phyloP scores from a whole-genome alignment of 2,113 vertebrate species.

The Pungitius pungitius region DNA sequence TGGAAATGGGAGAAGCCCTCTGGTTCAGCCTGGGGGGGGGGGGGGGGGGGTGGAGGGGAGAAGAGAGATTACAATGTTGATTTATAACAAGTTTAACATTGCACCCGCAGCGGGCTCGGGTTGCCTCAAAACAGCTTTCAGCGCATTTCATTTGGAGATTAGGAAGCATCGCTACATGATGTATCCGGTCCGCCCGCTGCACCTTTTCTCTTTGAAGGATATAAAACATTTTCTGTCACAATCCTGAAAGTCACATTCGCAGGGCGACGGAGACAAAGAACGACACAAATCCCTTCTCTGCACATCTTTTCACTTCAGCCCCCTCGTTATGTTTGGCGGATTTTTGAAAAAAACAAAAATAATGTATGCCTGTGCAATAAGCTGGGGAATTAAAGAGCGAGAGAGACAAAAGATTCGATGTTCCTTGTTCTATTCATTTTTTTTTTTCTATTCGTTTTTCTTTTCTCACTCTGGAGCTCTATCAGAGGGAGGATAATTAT shows the following conservation, averaged over 20 bases:
- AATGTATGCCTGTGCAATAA: constrained; percentile 38
- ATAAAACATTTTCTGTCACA: constrained; percentile 31
- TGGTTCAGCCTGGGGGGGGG: constrained; percentile 87
- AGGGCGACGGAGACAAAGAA: constrained; percentile 26
- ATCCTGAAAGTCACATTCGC: constrained; percentile 48
- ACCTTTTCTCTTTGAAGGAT: background rate
- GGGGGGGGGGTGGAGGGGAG: constrained; percentile 23
- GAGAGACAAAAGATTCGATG: constrained; percentile 60
- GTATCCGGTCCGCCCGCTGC: background rate
- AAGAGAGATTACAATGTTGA: background rate
- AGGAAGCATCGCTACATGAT: constrained; percentile 9
- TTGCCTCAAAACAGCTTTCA: constrained; percentile 1
- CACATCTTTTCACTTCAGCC: constrained; percentile 49
- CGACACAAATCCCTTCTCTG: constrained; percentile 48
- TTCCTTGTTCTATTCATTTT: constrained; percentile 58
- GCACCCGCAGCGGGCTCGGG: background rate
- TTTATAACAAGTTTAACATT: constrained; percentile 27
- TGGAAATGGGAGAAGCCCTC: constrained; percentile 98
- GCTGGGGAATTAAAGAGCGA: constrained; percentile 44
- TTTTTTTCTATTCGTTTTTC: constrained; percentile 20
- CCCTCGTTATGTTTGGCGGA: constrained; percentile 37
- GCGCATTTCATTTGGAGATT: constrained; percentile 23
- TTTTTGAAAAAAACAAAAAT: constrained; percentile 7
- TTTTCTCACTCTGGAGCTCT: constrained; percentile 40
- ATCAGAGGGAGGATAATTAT: constrained; percentile 65